Percentiles rank a stretch among this genome's conserved stretches.
These are phyloP conservation scores for Hyla sarda DNA, from an alignment of 2,113 vertebrate species.

Conservation along the genomic window DNA sequence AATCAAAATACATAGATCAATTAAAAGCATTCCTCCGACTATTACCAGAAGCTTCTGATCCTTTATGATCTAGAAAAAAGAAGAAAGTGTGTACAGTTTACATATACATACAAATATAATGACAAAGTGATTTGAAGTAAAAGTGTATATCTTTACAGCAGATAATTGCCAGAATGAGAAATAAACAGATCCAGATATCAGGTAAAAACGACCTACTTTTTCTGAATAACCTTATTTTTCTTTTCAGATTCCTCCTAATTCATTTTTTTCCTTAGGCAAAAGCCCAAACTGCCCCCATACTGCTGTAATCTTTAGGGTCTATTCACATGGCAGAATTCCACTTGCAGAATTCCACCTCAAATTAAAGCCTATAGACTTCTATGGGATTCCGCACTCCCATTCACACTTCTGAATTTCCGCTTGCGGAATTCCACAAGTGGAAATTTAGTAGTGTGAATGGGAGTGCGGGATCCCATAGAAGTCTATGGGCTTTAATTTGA, in stretches of 20 bases:
- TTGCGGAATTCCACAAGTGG: no score
- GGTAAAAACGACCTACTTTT: no score
- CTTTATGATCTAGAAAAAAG: slow-evolving; percentile 94
- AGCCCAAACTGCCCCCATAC: background rate
- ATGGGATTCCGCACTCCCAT: no score
- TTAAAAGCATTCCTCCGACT: slow-evolving; percentile 97
- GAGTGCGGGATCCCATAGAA: no score
- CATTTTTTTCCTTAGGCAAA: background rate
- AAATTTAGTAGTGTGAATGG: no score
- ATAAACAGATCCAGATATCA: no score
- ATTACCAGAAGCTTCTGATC: slow-evolving; percentile 98
- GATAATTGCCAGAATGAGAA: background rate
- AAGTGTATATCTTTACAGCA: background rate
- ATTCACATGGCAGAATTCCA: no score
- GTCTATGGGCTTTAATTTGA: no score
- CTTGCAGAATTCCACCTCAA: no score
- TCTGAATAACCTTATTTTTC: background rate
- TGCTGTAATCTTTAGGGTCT: background rate
- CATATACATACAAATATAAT: background rate
- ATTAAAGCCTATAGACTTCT: no score
- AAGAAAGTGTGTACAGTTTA: slow-evolving; percentile 37
- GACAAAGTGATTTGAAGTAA: background rate
- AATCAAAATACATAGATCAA: slow-evolving; percentile 98
- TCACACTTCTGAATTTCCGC: no score
- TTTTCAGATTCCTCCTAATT: background rate